Evolutionary conservation across 1,140 invertebrate species (phyloP).

Genomic region (Drosophila ficusphila): DNA sequence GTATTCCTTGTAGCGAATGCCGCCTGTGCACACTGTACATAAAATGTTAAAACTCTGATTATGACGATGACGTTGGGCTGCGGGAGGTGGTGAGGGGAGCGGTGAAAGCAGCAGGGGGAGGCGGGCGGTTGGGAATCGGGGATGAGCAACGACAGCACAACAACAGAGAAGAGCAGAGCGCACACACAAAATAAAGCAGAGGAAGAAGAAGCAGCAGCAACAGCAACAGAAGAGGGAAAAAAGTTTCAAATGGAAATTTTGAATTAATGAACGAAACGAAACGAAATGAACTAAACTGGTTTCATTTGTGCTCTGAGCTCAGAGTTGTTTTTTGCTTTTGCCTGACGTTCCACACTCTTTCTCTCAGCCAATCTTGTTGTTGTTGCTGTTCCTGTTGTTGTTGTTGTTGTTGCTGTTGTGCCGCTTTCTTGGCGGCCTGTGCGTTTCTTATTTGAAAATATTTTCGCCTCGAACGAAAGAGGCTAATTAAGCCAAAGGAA

Average conservation of each 20-base stretch:
- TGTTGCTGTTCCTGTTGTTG: slow-evolving; percentile 29
- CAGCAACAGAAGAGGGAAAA: slow-evolving; percentile 50
- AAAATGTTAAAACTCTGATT: slow-evolving; percentile 83
- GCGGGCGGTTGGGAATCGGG: slow-evolving; percentile 50
- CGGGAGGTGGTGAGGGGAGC: slow-evolving; percentile 33
- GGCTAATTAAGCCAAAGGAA: slow-evolving; percentile 82
- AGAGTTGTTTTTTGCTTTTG: slow-evolving; percentile 49
- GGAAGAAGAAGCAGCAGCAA: slow-evolving; percentile 28
- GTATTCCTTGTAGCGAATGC: background rate
- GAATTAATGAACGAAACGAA: slow-evolving; percentile 83
- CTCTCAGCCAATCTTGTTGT: slow-evolving; percentile 18
- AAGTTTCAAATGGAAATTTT: slow-evolving; percentile 83
- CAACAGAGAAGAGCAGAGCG: slow-evolving; percentile 40
- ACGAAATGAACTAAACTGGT: slow-evolving; percentile 83
- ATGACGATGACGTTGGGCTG: slow-evolving; percentile 70
- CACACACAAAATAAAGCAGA: slow-evolving; percentile 49
- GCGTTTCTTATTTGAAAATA: slow-evolving; percentile 79
- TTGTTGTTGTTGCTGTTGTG: slow-evolving; percentile 56
- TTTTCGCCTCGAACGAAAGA: slow-evolving; percentile 80
- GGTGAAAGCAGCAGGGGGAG: slow-evolving; percentile 2
- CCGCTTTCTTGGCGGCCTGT: slow-evolving; percentile 70
- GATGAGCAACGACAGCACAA: slow-evolving; percentile 70
- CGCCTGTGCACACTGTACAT: slow-evolving; percentile 67
- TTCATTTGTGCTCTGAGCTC: slow-evolving; percentile 78
- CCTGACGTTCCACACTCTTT: slow-evolving; percentile 18